These are phyloP conservation scores for Iphiclides podalirius DNA, from an alignment of 2,888 invertebrate genomes.

Conservation along the genomic window DNA sequence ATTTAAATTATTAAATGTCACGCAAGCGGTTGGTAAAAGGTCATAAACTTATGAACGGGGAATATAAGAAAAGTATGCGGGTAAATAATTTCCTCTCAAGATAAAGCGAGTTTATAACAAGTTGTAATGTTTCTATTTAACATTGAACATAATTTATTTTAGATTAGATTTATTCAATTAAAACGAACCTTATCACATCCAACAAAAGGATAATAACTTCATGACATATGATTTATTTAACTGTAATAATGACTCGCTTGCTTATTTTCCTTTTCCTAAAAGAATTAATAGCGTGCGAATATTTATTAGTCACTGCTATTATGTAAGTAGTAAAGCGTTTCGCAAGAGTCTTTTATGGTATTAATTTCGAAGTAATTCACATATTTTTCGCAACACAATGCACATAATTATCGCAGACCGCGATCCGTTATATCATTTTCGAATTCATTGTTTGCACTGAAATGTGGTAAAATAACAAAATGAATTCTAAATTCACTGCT, in stretches of 20 bases:
- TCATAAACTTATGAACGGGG: too few relatives aligned
- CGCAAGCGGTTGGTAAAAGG: background rate
- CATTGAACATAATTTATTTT: too few relatives aligned
- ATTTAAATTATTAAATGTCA: background rate
- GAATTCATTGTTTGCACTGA: conserved; percentile 24
- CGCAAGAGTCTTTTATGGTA: conserved; percentile 31
- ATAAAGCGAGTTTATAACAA: background rate
- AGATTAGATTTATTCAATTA: too few relatives aligned
- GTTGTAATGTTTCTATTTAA: background rate
- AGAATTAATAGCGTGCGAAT: conserved; percentile 25
- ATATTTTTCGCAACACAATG: conserved; percentile 45
- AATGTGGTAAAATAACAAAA: background rate
- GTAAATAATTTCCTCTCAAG: background rate
- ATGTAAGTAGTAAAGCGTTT: conserved; percentile 28
- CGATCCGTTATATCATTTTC: conserved; percentile 25
- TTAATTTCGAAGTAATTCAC: conserved; percentile 51
- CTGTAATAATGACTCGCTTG: too few relatives aligned
- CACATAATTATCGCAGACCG: conserved; percentile 26
- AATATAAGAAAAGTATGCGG: background rate
- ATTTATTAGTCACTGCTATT: conserved; percentile 28
- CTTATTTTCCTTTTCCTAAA: background rate
- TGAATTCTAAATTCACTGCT: background rate
- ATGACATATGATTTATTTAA: too few relatives aligned
- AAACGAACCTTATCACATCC: too few relatives aligned
- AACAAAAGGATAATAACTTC: too few relatives aligned